phyloP scores from a whole-genome alignment of 2,888 invertebrate genomes.

The Eupelmus urozonus region DNA sequence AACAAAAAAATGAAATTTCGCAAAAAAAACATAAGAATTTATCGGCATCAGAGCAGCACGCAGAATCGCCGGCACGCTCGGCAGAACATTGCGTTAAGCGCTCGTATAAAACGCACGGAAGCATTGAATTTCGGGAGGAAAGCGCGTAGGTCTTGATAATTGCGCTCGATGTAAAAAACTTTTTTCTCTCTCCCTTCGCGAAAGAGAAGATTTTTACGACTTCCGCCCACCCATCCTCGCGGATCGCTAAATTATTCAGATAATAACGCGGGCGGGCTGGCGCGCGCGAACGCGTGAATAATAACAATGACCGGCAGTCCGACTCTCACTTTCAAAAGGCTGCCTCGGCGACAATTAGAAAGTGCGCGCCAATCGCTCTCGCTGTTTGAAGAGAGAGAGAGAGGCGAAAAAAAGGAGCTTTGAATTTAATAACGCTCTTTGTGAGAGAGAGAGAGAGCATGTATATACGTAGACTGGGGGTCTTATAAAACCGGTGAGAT shows the following conservation, averaged over 20 bases:
- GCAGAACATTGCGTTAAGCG: neutral
- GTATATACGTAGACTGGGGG: neutral
- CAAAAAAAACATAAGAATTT: too few species aligned
- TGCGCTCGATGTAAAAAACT: constrained; percentile 4
- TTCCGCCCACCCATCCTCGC: constrained; percentile 29
- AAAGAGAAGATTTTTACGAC: constrained; percentile 33
- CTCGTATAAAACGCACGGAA: constrained; percentile 13
- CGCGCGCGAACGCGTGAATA: constrained; percentile 52
- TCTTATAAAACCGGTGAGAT: constrained; percentile 22
- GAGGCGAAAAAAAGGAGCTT: constrained; percentile 33
- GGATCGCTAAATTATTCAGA: constrained; percentile 49
- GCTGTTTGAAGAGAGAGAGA: neutral
- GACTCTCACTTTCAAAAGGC: constrained; percentile 59
- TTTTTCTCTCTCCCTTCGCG: neutral
- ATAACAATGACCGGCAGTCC: constrained; percentile 55
- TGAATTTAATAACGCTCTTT: constrained; percentile 32
- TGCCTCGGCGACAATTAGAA: constrained; percentile 54
- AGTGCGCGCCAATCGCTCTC: constrained; percentile 40
- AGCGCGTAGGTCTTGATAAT: constrained; percentile 16
- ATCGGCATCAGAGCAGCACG: too few species aligned
- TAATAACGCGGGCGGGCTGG: constrained; percentile 35
- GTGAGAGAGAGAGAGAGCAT: too few species aligned
- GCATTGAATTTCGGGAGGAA: constrained; percentile 4
- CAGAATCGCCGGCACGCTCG: too few species aligned
- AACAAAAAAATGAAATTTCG: too few species aligned